Base-by-base conservation (phyloP, 2,113 vertebrate genomes). In the Hirundichthys speculiger region DNA sequence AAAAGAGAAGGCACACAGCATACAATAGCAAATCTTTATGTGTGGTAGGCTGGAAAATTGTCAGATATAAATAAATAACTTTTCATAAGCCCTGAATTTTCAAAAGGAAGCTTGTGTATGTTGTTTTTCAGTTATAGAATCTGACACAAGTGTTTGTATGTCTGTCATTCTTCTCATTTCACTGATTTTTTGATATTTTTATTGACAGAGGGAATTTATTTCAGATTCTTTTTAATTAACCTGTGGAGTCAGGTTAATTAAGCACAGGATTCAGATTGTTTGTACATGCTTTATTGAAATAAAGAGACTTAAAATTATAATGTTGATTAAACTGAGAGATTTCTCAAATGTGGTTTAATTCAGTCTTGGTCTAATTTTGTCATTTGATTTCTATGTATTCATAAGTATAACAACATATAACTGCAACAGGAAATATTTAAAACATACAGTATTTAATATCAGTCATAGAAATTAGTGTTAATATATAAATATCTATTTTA, bases 11-110 rank as follows among this genome's bases (percentile, higher is more conserved):
- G 77, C 34, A 80, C 41, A 42, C 48, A 18, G 42, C 63, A 40
- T 64, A 70, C 72, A 86, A 76, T 84, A 59, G 59, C 59, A 64
- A 56, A 19, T 3, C 47, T 77, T 83, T 64, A 70, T 61, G 41
- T 24, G 47, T 45, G 22, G 41, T 20, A 50, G 21, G 70, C 30
- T 21, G 13, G 41, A 47, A 75, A 66, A 77, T 70, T 66, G 41
- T 68, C 43, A 48, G 55, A n/a, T n/a, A 20, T 14, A 25, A 30
- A 59, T 27, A 45, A 45, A 43, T 45, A 43, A 52, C 27, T 11
- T 13, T 45, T 15, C 6, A 15, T 45, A 16, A 19, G 1, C 25
- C 5, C 3, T 13, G 7, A 51, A 51, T 30, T 27, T 8, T 15
- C 40, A 18, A 15, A 45, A 45, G n/a, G 11, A 19, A 45, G 30